A percentile compares a stretch with the other conserved stretches of the same genome.
These are phyloP conservation scores for Bubo bubo DNA, from an alignment of 2,113 vertebrate species.

Conservation along the genomic window DNA sequence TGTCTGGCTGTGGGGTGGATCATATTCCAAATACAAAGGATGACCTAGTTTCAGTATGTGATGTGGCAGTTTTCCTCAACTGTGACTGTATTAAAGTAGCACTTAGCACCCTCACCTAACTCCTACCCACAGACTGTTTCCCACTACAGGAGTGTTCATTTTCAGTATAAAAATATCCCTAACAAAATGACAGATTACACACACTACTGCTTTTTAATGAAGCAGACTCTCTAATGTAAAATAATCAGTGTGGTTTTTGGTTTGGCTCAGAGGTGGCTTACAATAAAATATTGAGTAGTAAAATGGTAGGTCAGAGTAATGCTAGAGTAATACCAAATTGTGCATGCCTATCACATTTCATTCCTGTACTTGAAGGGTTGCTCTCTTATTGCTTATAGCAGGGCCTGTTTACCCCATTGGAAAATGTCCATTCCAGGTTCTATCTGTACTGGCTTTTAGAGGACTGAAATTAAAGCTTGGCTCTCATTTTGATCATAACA, in stretches of 20 bases:
- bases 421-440: background rate
- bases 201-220: slow-evolving; percentile 41
- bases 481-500: background rate
- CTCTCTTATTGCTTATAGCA: background rate
- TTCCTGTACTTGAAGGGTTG: background rate
- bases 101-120: slow-evolving; percentile 49
- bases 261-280: slow-evolving; percentile 33
- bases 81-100: background rate
- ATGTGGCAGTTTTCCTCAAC: slow-evolving; percentile 31
- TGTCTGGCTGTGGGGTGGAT: slow-evolving; percentile 22
- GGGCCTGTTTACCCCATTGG: background rate
- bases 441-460: background rate
- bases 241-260: background rate
- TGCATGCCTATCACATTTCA: slow-evolving; percentile 14
- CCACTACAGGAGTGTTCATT: slow-evolving; percentile 5
- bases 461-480: background rate
- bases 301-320: slow-evolving; percentile 25
- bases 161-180: slow-evolving; percentile 29
- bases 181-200: background rate
- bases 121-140: slow-evolving; percentile 4
- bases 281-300: slow-evolving; percentile 23
- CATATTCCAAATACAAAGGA: background rate
- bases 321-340: slow-evolving; percentile 1
- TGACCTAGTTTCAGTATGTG: background rate
- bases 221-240: slow-evolving; percentile 26